phyloP scores from a whole-genome alignment of 1,140 invertebrate species.

The Maniola jurtina region DNA sequence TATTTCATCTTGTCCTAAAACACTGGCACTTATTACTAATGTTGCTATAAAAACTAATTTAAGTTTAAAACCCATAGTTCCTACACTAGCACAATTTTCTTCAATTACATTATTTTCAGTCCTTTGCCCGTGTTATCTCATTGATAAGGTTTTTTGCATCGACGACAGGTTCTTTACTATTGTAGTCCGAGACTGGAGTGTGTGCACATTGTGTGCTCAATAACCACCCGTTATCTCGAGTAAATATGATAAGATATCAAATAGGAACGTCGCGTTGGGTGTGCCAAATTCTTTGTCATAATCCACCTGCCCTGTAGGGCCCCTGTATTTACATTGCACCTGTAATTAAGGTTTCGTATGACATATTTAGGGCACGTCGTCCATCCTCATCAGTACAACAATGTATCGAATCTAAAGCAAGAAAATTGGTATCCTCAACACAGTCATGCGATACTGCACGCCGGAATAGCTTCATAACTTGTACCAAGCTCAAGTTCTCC shows the following conservation, averaged over 20 bases:
- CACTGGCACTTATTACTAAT: constrained; percentile 62
- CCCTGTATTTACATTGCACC: constrained; percentile 7
- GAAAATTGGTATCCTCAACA: too few species aligned
- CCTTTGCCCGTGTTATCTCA: constrained; percentile 48
- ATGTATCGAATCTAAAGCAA: too few species aligned
- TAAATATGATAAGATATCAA: constrained; percentile 74
- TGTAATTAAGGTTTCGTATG: constrained; percentile 4
- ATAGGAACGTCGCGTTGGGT: constrained; percentile 73
- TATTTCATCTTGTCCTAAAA: constrained; percentile 54
- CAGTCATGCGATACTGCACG: too few species aligned
- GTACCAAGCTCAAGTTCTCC: too few species aligned
- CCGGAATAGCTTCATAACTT: too few species aligned
- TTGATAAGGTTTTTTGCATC: constrained; percentile 50
- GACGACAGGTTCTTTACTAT: constrained; percentile 62
- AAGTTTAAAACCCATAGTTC: constrained; percentile 64
- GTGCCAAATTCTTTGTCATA: constrained; percentile 76
- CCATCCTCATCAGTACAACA: too few species aligned
- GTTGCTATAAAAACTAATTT: constrained; percentile 57
- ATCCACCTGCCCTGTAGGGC: constrained; percentile 51
- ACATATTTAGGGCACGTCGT: not conserved
- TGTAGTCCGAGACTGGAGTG: constrained; percentile 60
- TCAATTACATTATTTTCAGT: constrained; percentile 51
- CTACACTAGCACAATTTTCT: constrained; percentile 40
- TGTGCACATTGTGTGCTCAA: constrained; percentile 62
- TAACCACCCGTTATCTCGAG: constrained; percentile 65